These are phyloP conservation scores for Rhogogaster chlorosoma DNA, from an alignment of 2,888 invertebrate genomes.

Conservation along the genomic window DNA sequence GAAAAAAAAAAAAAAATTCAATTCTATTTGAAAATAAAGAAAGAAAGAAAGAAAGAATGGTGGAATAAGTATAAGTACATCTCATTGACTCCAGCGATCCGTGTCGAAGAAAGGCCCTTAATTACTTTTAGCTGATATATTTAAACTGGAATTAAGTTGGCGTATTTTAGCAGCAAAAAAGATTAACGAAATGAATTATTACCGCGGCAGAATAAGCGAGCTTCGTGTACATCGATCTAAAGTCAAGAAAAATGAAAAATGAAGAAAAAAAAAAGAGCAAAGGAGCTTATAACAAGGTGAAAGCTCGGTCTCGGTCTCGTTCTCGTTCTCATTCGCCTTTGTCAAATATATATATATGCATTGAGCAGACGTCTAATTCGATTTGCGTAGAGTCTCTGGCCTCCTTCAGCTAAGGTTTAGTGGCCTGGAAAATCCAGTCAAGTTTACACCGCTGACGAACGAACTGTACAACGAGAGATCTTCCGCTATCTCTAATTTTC, in stretches of 20 bases:
- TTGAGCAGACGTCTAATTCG: constrained; percentile 31
- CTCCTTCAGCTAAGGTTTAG: neutral
- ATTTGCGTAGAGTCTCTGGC: constrained; percentile 30
- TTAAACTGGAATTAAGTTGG: constrained; percentile 4
- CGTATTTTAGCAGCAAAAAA: neutral
- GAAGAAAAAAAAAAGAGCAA: neutral
- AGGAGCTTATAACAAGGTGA: neutral
- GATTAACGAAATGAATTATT: constrained; percentile 13
- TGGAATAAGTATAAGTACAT: neutral
- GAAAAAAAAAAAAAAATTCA: neutral
- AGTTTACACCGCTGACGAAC: constrained; percentile 17
- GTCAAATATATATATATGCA: neutral
- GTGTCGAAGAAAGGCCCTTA: neutral
- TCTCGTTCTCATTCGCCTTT: neutral
- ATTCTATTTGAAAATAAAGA: neutral
- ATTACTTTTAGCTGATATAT: constrained; percentile 17
- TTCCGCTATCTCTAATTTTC: neutral
- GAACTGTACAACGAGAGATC: neutral
- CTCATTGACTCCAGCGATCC: neutral
- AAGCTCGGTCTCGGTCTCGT: neutral
- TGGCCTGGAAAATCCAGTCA: constrained; percentile 29
- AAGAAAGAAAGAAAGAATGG: neutral
- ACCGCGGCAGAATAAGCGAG: constrained; percentile 11
- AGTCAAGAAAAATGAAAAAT: neutral
- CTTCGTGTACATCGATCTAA: constrained; percentile 1